These are phyloP conservation scores for Pyrocoelia pectoralis DNA, from an alignment of 2,888 invertebrate species.

Conservation along the genomic window DNA sequence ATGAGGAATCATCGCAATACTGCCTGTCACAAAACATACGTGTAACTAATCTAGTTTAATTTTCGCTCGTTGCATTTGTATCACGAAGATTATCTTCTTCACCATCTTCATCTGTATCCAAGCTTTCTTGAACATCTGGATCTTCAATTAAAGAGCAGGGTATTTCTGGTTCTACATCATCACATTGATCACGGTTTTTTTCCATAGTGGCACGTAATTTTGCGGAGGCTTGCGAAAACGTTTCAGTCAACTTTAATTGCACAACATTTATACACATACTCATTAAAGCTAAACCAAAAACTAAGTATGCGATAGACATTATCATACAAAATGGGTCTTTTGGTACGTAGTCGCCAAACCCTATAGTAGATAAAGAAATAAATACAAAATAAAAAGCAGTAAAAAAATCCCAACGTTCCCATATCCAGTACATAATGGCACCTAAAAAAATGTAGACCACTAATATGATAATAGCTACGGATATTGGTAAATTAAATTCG, in stretches of 20 bases:
- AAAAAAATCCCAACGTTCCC: slow-evolving; percentile 90
- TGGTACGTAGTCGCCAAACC: slow-evolving; percentile 92
- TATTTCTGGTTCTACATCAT: slow-evolving; percentile 52
- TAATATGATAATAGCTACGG: slow-evolving; percentile 84
- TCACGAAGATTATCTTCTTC: too few relatives aligned
- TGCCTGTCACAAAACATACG: too few relatives aligned
- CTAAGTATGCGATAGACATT: slow-evolving; percentile 89
- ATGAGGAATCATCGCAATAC: too few relatives aligned
- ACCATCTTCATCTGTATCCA: too few relatives aligned
- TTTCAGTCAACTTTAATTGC: slow-evolving; percentile 81
- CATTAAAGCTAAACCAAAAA: slow-evolving; percentile 93
- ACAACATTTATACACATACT: slow-evolving; percentile 98
- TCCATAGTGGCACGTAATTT: slow-evolving; percentile 88
- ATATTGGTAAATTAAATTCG: slow-evolving; percentile 93
- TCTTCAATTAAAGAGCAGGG: too few relatives aligned
- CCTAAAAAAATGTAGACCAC: slow-evolving; percentile 88
- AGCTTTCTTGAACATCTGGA: too few relatives aligned
- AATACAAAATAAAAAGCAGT: slow-evolving; percentile 97
- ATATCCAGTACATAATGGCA: slow-evolving; percentile 78
- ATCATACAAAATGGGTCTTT: slow-evolving; percentile 83
- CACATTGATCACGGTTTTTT: slow-evolving; percentile 74
- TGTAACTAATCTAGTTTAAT: too few relatives aligned
- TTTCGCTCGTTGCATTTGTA: too few relatives aligned
- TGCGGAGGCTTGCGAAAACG: slow-evolving; percentile 83
- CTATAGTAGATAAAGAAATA: slow-evolving; percentile 96